phyloP scores from a whole-genome alignment of 2,797 vertebrate genomes.

The Microtus obscurus region DNA sequence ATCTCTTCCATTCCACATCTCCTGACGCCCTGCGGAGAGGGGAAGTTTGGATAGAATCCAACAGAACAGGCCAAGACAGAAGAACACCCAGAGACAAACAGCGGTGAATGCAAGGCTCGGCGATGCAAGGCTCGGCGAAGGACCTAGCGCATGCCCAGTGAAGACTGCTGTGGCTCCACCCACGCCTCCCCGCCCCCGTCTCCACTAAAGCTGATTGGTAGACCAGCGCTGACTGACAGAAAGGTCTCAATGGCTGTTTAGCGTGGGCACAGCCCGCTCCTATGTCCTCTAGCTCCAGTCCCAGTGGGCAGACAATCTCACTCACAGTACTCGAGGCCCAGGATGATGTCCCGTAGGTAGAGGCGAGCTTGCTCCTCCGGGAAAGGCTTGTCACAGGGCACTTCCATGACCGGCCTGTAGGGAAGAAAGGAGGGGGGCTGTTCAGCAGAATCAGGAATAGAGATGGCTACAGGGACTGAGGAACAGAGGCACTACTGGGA shows the following conservation, averaged over 20 bases:
- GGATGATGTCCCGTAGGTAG: constrained; percentile 96
- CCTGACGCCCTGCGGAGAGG: not conserved
- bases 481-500: not conserved
- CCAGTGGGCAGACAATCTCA: constrained; percentile 67
- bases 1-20: not conserved
- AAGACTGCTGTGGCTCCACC: not conserved
- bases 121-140: rapidly evolving
- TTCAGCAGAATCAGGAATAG: not conserved
- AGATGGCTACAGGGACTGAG: not conserved
- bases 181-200: not conserved
- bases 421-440: not conserved
- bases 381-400: constrained; percentile 93
- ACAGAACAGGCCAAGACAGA: not conserved
- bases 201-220: constrained; percentile 55
- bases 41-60: not conserved
- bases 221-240: not conserved
- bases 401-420: constrained; percentile 97
- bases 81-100: rapidly evolving
- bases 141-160: not conserved
- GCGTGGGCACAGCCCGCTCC: not conserved
- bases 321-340: constrained; percentile 99
- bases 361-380: constrained; percentile 94
- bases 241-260: not conserved
- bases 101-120: rapidly evolving
- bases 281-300: not conserved